phyloP scores from a whole-genome alignment of 2,888 invertebrate genomes.

The Acholoe squamosa region DNA sequence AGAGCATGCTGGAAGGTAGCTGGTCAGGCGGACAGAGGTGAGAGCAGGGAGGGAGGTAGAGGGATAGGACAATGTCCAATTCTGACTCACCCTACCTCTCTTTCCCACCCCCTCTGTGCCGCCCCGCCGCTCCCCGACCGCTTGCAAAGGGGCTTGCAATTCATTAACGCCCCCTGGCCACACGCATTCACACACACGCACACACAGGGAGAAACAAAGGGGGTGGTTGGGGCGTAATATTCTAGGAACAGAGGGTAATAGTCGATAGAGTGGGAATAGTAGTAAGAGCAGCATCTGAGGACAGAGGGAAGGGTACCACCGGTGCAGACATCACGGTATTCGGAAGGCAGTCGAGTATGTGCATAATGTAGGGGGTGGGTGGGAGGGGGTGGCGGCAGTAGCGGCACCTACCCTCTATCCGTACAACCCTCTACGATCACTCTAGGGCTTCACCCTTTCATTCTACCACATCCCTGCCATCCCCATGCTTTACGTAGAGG shows the following conservation, averaged over 20 bases:
- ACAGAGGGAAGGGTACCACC: background rate
- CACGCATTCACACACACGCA: background rate
- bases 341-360: conserved; percentile 7
- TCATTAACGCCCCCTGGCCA: background rate
- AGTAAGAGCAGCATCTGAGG: background rate
- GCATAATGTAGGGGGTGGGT: conserved; percentile 41
- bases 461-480: background rate
- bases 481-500: too few species aligned
- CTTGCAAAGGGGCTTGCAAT: background rate
- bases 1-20: background rate
- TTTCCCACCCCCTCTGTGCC: conserved; percentile 22
- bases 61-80: background rate
- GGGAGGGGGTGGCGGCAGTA: background rate
- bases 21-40: background rate
- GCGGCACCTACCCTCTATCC: too few species aligned
- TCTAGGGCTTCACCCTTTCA: too few species aligned
- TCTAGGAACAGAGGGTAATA: background rate
- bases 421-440: too few species aligned
- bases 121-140: conserved; percentile 37
- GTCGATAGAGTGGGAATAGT: background rate
- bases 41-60: background rate
- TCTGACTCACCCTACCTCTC: conserved; percentile 23
- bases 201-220: background rate
- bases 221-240: background rate
- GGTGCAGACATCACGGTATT: conserved; percentile 12